Conservation (phyloP, 2,113 vertebrate species). For the Pedetes capensis region DNA sequence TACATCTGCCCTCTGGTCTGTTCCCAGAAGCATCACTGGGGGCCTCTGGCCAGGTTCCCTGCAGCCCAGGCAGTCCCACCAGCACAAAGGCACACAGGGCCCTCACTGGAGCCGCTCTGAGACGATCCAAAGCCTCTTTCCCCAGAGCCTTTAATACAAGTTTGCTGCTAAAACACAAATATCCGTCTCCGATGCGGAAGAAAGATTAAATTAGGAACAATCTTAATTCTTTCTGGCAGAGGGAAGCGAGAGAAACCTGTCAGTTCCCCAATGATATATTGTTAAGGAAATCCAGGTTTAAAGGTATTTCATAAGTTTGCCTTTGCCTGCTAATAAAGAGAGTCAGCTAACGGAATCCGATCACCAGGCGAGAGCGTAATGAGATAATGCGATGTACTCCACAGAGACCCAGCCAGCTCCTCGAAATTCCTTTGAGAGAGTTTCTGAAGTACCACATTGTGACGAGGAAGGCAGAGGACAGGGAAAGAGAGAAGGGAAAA, state of each 20-base stretch:
- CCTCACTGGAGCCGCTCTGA: neutral
- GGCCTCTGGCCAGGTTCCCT: neutral
- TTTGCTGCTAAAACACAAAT: constrained; percentile 64
- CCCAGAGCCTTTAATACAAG: neutral
- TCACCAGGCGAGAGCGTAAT: constrained; percentile 65
- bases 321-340: constrained; percentile 73
- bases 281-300: constrained; percentile 73
- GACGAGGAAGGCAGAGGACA: neutral
- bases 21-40: neutral
- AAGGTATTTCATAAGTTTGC: constrained; percentile 73
- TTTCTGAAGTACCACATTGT: constrained; percentile 59
- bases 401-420: constrained; percentile 47
- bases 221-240: constrained; percentile 76
- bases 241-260: constrained; percentile 56
- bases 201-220: constrained; percentile 74
- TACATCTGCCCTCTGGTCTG: neutral
- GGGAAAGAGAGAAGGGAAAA: constrained; percentile 11
- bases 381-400: constrained; percentile 64
- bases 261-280: constrained; percentile 69
- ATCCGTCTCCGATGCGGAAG: constrained; percentile 52
- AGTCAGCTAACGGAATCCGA: constrained; percentile 66
- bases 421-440: constrained; percentile 63
- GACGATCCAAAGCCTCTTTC: neutral
- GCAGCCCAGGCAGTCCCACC: neutral
- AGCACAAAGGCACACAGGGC: neutral